Evolutionary conservation across 2,888 invertebrate genomes (phyloP).

Genomic region (Lampropteryx suffumata): DNA sequence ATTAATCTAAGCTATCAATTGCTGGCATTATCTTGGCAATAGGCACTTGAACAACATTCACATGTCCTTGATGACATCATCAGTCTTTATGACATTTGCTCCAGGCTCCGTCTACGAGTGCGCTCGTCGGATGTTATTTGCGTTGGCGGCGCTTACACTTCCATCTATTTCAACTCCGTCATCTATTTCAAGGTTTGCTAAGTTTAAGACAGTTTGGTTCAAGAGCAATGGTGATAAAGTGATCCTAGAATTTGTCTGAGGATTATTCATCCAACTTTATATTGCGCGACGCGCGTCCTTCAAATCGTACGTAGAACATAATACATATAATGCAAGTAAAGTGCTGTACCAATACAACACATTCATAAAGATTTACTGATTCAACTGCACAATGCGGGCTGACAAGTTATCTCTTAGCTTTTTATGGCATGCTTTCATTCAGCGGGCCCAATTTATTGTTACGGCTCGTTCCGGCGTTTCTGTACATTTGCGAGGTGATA

Average conservation of each 20-base stretch:
- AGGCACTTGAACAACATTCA: background rate
- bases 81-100: slow-evolving; percentile 4
- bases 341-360: too few species aligned
- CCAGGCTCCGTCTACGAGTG: slow-evolving; percentile 4
- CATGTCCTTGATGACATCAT: slow-evolving; percentile 19
- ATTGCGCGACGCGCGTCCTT: too few species aligned
- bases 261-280: too few species aligned
- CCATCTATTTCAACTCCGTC: slow-evolving; percentile 8
- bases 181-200: slow-evolving; percentile 16
- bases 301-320: too few species aligned
- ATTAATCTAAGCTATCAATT: background rate
- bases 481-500: slow-evolving; percentile 30
- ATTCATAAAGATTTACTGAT: slow-evolving; percentile 13
- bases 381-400: slow-evolving; percentile 20
- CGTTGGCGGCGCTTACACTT: slow-evolving; percentile 22
- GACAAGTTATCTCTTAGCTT: slow-evolving; percentile 30
- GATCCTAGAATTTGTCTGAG: too few species aligned
- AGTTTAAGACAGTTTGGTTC: background rate
- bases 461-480: slow-evolving; percentile 66
- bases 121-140: slow-evolving; percentile 16
- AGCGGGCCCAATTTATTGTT: slow-evolving; percentile 56
- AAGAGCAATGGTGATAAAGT: too few species aligned
- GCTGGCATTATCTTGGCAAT: background rate
- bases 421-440: slow-evolving; percentile 46
- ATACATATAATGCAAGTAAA: too few species aligned